phyloP scores from a whole-genome alignment of 2,797 vertebrate genomes.

The Paedocypris micromegethes region DNA sequence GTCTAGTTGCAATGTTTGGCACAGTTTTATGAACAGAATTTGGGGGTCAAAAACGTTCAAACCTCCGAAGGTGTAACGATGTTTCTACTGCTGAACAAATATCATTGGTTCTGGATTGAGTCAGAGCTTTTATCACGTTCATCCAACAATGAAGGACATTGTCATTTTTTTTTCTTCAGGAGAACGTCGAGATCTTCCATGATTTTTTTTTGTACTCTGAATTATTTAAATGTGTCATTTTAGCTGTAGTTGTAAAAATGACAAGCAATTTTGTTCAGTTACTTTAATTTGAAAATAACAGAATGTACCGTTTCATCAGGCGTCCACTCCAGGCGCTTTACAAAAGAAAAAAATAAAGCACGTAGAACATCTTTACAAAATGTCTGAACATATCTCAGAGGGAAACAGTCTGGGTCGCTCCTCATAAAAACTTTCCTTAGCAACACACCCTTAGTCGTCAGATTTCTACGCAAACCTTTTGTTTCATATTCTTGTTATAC shows the following conservation, averaged over 20 bases:
- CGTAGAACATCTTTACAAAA: slow-evolving; percentile 59
- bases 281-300: slow-evolving; percentile 38
- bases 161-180: too few relatives aligned
- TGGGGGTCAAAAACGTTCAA: too few relatives aligned
- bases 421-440: too few relatives aligned
- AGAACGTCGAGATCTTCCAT: not conserved
- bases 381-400: slow-evolving; percentile 41
- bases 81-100: too few relatives aligned
- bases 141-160: too few relatives aligned
- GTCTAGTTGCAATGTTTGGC: slow-evolving; percentile 44
- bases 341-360: slow-evolving; percentile 52
- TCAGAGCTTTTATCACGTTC: too few relatives aligned
- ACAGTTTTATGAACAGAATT: not conserved
- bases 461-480: too few relatives aligned
- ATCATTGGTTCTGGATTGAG: too few relatives aligned
- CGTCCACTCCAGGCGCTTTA: not conserved
- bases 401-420: not conserved
- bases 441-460: too few relatives aligned
- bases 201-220: slow-evolving; percentile 5
- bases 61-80: too few relatives aligned
- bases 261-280: slow-evolving; percentile 14
- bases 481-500: too few relatives aligned
- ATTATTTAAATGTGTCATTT: slow-evolving; percentile 8
- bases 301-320: slow-evolving; percentile 55
- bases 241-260: not conserved